Base-by-base conservation (phyloP, 2,797 vertebrate genomes). In the Melanotaenia maccullochi region DNA sequence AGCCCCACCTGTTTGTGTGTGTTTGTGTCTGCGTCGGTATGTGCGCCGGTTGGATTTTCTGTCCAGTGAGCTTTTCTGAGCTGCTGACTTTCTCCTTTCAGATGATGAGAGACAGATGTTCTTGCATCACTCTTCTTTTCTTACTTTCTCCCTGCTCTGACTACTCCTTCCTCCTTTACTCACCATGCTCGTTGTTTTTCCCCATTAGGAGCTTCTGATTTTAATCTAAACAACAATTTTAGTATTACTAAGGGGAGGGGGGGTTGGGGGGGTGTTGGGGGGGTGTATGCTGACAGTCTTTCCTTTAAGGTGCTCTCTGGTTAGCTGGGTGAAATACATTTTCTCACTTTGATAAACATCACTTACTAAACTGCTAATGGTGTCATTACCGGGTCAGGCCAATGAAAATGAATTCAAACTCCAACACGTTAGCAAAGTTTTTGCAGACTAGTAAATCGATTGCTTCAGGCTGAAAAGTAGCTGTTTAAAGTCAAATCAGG, bases 21-120 rank as follows among this genome's bases (percentile, higher is more conserved):
- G 0, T 65, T 51, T 60, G 62, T 75, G 57, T 57, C 36, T 78
- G 74, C 35, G 59, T 77, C 42, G 11, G 65, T 75, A 18, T 70
- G 30, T 56, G 25, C 60, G 38, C 62, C 18, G 38, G 68, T 65
- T 73, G 71, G 44, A 44, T 82, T 87, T 90, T 90, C 66, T 86
- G 86, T 91, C 78, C 79, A 76, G 68, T 74, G 78, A 79, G 87
- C 86, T 83, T 87, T 91, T 79, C 83, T 51, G 76, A 84, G 85
- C 84, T 90, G 92, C 90, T 91, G 89, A 91, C 90, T 90, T 91
- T 93, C 84, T 88, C 84, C 81, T 90, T 90, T 89, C 76, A 64
- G 73, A 76, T 90, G 90, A 92, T 92, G 88, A 87, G 85, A 91
- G 85, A 90, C 94, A 95, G 92, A 94, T 94, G 93, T 92, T 92